phyloP scores from a whole-genome alignment of 2,888 invertebrate species.

The Stenchaetothrips biformis region DNA sequence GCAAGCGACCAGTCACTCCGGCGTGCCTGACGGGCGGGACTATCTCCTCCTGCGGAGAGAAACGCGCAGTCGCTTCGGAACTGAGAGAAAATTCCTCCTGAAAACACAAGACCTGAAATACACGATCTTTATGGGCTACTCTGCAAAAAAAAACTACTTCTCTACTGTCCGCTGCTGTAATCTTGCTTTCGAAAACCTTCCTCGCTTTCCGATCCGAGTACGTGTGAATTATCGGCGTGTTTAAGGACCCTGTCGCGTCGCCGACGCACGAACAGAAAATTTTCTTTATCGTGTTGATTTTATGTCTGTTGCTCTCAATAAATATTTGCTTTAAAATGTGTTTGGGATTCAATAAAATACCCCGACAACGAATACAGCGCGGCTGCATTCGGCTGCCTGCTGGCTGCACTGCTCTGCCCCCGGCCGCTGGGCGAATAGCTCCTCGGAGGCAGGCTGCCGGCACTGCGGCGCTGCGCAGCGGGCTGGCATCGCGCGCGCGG shows the following conservation, averaged over 20 bases:
- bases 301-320: no score
- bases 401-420: background rate
- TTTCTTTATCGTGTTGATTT: no score
- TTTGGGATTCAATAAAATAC: no score
- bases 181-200: background rate
- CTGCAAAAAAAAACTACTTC: background rate
- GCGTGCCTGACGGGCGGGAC: background rate
- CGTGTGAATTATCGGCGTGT: background rate
- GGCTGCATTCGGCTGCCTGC: background rate
- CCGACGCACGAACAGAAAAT: no score
- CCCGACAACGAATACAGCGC: no score
- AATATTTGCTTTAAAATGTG: no score
- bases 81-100: no score
- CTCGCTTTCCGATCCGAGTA: background rate
- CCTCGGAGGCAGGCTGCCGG: background rate
- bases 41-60: no score
- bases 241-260: no score
- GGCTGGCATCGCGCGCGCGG: background rate
- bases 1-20: background rate
- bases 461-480: background rate
- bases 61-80: no score
- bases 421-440: background rate
- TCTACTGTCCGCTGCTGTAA: background rate
- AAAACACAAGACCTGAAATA: no score
- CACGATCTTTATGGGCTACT: no score